Evolutionary conservation across 2,888 invertebrate genomes (phyloP).

Genomic region (Diarsia mendica): DNA sequence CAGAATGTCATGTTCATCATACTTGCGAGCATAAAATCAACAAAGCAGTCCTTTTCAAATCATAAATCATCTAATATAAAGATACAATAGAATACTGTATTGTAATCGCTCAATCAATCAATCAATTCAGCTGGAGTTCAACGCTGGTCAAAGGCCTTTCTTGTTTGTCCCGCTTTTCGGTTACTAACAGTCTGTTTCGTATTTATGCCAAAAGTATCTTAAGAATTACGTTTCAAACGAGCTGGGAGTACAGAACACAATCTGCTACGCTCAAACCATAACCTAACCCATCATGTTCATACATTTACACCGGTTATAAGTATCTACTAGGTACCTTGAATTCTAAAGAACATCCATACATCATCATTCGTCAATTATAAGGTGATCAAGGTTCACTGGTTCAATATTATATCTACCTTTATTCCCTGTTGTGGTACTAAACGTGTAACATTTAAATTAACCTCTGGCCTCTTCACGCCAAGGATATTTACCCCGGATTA

Average conservation of each 20-base stretch:
- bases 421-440: neutral
- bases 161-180: neutral
- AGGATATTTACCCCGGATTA: slow-evolving; percentile 6
- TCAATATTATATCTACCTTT: neutral
- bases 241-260: too few species aligned
- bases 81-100: slow-evolving; percentile 5
- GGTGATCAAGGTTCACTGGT: neutral
- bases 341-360: neutral
- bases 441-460: neutral
- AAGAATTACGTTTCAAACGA: too few species aligned
- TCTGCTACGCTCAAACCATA: too few species aligned
- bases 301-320: neutral
- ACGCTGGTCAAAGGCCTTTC: neutral
- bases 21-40: neutral
- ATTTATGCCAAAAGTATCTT: neutral
- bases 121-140: neutral
- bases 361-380: neutral
- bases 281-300: neutral
- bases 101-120: slow-evolving; percentile 13
- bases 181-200: neutral
- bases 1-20: neutral
- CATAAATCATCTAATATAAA: neutral
- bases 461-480: neutral
- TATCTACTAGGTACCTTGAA: neutral
- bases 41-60: neutral